Base-by-base conservation (phyloP, 2,888 invertebrate species). In the Tinea trinotella region DNA sequence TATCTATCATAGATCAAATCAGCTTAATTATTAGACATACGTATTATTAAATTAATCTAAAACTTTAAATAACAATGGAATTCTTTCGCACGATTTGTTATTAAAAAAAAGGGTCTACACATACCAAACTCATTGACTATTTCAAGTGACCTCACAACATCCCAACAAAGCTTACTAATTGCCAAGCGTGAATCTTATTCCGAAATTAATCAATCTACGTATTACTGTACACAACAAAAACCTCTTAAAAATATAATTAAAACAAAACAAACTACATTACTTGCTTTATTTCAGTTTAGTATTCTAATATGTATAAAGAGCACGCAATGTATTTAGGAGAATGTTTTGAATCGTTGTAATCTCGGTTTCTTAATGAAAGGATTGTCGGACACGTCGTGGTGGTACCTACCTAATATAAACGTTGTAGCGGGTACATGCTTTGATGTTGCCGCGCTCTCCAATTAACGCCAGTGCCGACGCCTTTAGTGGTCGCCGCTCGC, bases 401-500 rank as follows among this genome's bases (percentile, higher is more conserved):
- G 22, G 52, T 55, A 52, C 36, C 40, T 53, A 48, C 46, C 75
- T 79, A 82, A 82, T 83, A 82, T 83, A 83, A 82, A 83, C 80
- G 85, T 83, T 74, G 36, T 53, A 12, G 63, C 61, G 69, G 76
- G 80, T 71, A 50, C 13, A 66, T 59, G 64, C 78, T 85, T 85
- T 85, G 84, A 82, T 73, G 72, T 74, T 66, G 68, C 70, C 69
- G 74, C 73, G 68, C 71, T 74, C 82, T 82, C 85, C 85, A 85
- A 85, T 85, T 85, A 85, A 81, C 80, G 76, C 57, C 54, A 59
- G 63, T 66, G 74, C 85, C 85, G 84, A 73, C 75, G 83, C 84
- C 84, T 85, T 85, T 83, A 79, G 79, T 77, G 75, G 71, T 70
- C 64, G 75, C 82, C 82, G 83, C 71, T 70, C 69, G 71, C 74